Evolutionary conservation across 2,888 invertebrate genomes (phyloP).

Genomic region (Nemotelus pantherinus): DNA sequence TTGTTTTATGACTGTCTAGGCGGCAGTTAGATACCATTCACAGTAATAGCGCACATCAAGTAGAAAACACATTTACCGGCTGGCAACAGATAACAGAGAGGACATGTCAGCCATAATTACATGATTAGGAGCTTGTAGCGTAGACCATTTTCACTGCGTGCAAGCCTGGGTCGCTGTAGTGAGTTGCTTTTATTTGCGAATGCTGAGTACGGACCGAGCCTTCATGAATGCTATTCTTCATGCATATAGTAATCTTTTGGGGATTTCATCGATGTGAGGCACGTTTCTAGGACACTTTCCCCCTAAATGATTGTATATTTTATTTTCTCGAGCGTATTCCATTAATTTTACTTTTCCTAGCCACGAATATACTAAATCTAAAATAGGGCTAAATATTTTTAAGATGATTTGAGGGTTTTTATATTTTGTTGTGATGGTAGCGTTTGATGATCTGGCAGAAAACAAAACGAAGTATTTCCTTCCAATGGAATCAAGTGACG

Average conservation of each 20-base stretch:
- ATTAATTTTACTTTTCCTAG: too few relatives aligned
- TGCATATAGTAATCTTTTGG: slow-evolving; percentile 16
- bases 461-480: too few relatives aligned
- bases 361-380: too few relatives aligned
- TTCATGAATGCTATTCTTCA: not conserved
- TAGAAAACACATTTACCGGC: slow-evolving; percentile 35
- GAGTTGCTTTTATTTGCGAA: too few relatives aligned
- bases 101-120: slow-evolving; percentile 36
- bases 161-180: too few relatives aligned
- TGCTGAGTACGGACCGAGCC: too few relatives aligned
- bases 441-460: too few relatives aligned
- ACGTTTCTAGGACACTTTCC: slow-evolving; percentile 35
- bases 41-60: slow-evolving; percentile 36
- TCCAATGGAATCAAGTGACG: too few relatives aligned
- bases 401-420: too few relatives aligned
- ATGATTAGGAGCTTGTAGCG: slow-evolving; percentile 33
- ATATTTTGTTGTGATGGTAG: too few relatives aligned
- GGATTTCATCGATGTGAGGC: slow-evolving; percentile 23
- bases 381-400: too few relatives aligned
- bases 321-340: not conserved
- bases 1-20: slow-evolving; percentile 33
- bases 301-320: slow-evolving; percentile 14
- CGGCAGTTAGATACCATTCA: slow-evolving; percentile 30
- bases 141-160: slow-evolving; percentile 11
- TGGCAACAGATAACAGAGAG: slow-evolving; percentile 36